Evolutionary conservation across 1,140 invertebrate species (phyloP).

Genomic region (Brachionus paranguensis): DNA sequence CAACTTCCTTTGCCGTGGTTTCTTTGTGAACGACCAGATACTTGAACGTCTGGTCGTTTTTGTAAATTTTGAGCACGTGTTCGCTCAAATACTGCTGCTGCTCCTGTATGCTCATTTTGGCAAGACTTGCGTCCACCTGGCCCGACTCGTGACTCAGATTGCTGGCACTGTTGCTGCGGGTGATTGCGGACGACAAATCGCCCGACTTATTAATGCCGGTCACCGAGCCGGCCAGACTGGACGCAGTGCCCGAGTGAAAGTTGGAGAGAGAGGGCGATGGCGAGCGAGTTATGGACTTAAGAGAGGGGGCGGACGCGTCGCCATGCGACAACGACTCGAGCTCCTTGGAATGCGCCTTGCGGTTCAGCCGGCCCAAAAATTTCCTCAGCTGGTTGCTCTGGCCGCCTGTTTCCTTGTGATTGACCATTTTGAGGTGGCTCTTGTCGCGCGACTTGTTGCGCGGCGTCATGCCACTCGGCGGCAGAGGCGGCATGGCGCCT

Average conservation of each 20-base stretch:
- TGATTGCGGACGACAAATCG: neutral
- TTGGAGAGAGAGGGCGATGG: conserved; percentile 47
- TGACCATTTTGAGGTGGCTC: conserved; percentile 1
- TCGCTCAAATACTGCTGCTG: conserved; percentile 77
- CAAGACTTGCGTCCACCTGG: neutral
- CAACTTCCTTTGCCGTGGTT: conserved; percentile 93
- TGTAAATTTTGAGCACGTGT: conserved; percentile 84
- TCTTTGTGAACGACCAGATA: conserved; percentile 94
- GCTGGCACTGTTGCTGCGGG: conserved; percentile 65
- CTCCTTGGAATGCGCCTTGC: conserved; percentile 32
- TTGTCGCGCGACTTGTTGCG: conserved; percentile 29
- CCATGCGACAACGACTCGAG: conserved; percentile 33
- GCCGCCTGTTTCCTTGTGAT: neutral
- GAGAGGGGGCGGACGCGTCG: conserved; percentile 45
- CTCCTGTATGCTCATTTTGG: conserved; percentile 46
- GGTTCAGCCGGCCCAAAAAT: neutral
- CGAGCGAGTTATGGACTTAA: conserved; percentile 52
- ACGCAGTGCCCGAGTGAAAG: conserved; percentile 38
- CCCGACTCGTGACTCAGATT: conserved; percentile 62
- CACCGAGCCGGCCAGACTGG: conserved; percentile 55
- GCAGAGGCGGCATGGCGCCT: conserved; percentile 13
- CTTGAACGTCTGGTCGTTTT: conserved; percentile 92
- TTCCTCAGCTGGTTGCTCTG: conserved; percentile 1
- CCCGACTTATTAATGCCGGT: neutral
- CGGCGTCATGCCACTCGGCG: neutral